phyloP scores from a whole-genome alignment of 2,113 vertebrate genomes.

The Cricetomys ansorgei region DNA sequence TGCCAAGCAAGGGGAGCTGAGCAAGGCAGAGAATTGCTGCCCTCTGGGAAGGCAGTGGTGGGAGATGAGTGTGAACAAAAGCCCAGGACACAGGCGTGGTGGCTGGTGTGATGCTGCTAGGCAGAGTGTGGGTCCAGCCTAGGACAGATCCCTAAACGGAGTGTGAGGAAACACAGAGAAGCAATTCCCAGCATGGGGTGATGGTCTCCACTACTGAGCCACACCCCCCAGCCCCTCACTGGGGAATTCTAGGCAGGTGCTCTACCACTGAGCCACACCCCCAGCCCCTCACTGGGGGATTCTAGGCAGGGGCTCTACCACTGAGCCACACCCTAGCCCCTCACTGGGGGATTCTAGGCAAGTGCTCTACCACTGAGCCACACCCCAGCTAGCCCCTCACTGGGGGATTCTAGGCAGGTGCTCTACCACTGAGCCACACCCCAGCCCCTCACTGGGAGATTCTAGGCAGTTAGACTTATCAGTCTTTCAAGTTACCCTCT shows the following conservation, averaged over 20 bases:
- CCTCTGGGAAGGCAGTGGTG: background rate
- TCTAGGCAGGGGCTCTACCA: background rate
- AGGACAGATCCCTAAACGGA: background rate
- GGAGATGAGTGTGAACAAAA: fast-evolving
- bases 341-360: background rate
- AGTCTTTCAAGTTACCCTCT: background rate
- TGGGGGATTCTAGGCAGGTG: background rate
- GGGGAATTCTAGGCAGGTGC: background rate
- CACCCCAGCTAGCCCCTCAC: background rate
- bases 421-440: background rate
- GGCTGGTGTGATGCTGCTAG: background rate
- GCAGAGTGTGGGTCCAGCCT: background rate
- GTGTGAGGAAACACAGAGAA: background rate
- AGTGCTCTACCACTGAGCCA: background rate
- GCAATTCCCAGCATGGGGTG: background rate
- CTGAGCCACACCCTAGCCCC: background rate
- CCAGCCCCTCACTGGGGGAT: background rate
- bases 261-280: background rate
- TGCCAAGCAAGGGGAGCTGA: background rate
- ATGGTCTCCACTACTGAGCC: background rate
- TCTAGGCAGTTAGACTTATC: background rate
- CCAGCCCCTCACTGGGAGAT: background rate
- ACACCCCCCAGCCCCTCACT: background rate
- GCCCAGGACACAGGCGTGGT: background rate
- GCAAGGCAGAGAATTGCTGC: background rate